Evolutionary conservation across 2,888 invertebrate genomes (phyloP).

Genomic region (Drosophila cracens): DNA sequence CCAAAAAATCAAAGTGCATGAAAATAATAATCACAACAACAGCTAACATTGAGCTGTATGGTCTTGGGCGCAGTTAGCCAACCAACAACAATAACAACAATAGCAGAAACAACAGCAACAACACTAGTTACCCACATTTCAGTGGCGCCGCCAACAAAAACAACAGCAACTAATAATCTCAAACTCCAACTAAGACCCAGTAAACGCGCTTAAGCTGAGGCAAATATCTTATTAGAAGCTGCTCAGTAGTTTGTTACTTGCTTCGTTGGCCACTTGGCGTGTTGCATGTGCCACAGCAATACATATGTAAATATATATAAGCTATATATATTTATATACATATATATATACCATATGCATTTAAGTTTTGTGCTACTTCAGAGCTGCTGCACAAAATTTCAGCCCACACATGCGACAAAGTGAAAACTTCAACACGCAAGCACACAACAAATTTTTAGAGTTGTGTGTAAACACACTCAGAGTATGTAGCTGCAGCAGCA

Average conservation of each 20-base stretch:
- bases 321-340: conserved; percentile 1
- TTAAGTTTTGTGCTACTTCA: conserved; percentile 66
- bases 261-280: conserved; percentile 60
- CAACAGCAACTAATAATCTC: conserved; percentile 49
- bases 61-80: conserved; percentile 45
- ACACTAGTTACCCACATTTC: conserved; percentile 72
- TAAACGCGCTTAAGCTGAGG: conserved; percentile 69
- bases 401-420: conserved; percentile 71
- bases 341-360: conserved; percentile 17
- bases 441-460: conserved; percentile 8
- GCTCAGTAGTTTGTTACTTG: conserved; percentile 45
- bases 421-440: conserved; percentile 62
- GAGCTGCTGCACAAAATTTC: conserved; percentile 43
- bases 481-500: conserved; percentile 4
- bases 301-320: conserved; percentile 25
- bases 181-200: conserved; percentile 37
- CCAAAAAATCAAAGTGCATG: conserved; percentile 84
- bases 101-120: conserved; percentile 21
- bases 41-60: conserved; percentile 34
- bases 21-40: conserved; percentile 82
- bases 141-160: conserved; percentile 61
- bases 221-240: conserved; percentile 58
- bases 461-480: conserved; percentile 19
- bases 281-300: conserved; percentile 55
- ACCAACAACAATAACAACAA: conserved; percentile 45